These are phyloP conservation scores for Limnephilus lunatus DNA, from an alignment of 2,888 invertebrate genomes.

Conservation along the genomic window DNA sequence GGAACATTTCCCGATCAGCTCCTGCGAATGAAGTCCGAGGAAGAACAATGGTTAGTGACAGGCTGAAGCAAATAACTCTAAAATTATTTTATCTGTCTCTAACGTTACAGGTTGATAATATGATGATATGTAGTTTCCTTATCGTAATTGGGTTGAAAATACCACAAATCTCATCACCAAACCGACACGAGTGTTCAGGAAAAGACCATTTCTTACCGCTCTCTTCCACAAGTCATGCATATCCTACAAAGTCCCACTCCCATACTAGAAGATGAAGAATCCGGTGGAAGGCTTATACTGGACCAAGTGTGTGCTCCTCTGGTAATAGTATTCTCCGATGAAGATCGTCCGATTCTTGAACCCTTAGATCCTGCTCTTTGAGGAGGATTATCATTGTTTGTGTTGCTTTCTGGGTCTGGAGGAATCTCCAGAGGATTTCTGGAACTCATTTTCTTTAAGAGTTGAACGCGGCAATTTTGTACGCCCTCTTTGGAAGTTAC, in stretches of 20 bases:
- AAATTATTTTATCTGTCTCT: not conserved
- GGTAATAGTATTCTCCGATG: not conserved
- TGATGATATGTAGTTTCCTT: not conserved
- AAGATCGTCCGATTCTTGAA: conserved; percentile 20
- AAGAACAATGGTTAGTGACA: no score
- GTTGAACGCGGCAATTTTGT: not conserved
- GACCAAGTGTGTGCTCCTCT: not conserved
- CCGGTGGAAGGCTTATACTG: conserved; percentile 67
- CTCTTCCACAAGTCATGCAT: conserved; percentile 76
- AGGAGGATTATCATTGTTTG: not conserved
- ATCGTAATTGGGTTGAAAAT: not conserved
- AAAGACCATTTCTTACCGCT: conserved; percentile 49
- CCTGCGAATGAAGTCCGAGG: no score
- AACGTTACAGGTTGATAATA: not conserved
- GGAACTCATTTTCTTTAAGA: not conserved
- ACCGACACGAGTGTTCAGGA: not conserved
- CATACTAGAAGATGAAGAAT: conserved; percentile 76
- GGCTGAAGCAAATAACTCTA: no score
- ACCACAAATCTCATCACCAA: not conserved
- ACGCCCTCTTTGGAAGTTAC: not conserved
- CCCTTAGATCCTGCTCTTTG: not conserved
- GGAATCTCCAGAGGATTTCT: not conserved
- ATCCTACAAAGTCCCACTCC: conserved; percentile 82
- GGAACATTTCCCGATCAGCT: no score
- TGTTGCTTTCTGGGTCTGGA: not conserved